These are phyloP conservation scores for Selenia dentaria DNA, from an alignment of 2,888 invertebrate species.

Conservation along the genomic window DNA sequence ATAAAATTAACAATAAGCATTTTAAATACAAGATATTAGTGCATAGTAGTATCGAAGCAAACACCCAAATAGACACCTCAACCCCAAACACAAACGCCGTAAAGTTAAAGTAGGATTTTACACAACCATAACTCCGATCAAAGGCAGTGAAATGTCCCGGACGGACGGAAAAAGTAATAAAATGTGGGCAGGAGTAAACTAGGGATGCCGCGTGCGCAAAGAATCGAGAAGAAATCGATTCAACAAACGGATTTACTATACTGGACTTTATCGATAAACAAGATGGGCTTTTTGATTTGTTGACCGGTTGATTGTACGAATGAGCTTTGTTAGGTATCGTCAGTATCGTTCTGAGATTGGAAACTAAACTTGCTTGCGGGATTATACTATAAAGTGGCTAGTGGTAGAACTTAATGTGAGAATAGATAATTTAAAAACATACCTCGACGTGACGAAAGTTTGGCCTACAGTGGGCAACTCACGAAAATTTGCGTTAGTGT, in stretches of 20 bases:
- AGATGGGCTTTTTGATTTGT: too few relatives aligned
- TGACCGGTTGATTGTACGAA: too few relatives aligned
- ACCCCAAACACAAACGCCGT: constrained; percentile 29
- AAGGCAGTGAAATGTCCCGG: constrained; percentile 40
- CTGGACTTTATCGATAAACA: not conserved
- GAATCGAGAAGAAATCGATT: not conserved
- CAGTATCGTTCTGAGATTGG: too few relatives aligned
- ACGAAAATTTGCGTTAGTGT: too few relatives aligned
- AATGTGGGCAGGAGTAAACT: constrained; percentile 38
- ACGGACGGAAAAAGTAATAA: constrained; percentile 56
- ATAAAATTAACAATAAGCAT: too few relatives aligned
- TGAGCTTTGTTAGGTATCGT: too few relatives aligned
- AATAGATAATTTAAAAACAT: too few relatives aligned
- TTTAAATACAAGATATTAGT: not conserved
- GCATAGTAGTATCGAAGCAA: not conserved
- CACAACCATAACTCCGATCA: constrained; percentile 47
- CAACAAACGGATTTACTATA: not conserved
- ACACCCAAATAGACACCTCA: constrained; percentile 19
- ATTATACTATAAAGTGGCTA: too few relatives aligned
- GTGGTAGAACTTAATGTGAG: too few relatives aligned
- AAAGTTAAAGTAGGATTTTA: constrained; percentile 37
- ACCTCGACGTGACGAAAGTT: too few relatives aligned
- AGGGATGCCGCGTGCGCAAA: constrained; percentile 11
- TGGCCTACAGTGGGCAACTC: too few relatives aligned
- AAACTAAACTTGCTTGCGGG: too few relatives aligned